Evolutionary conservation across 2,797 vertebrate species (phyloP).

Genomic region (Zenarchopterus dispar): DNA sequence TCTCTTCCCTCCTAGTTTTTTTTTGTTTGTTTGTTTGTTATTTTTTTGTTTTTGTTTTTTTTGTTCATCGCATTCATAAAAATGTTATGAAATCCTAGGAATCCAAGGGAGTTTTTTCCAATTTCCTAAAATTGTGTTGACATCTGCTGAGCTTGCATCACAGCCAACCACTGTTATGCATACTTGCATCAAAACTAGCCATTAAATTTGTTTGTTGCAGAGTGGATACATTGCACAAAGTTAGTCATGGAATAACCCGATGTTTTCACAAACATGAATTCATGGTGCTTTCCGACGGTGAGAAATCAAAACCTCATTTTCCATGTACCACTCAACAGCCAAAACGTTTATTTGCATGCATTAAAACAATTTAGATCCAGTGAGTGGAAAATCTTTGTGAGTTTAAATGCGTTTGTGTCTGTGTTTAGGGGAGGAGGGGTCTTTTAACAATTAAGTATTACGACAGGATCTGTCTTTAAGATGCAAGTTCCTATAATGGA

Average conservation of each 20-base stretch:
- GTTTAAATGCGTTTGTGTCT: not conserved
- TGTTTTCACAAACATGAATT: too few species aligned
- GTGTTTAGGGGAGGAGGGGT: not conserved
- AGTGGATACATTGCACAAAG: too few species aligned
- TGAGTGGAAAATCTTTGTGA: too few species aligned
- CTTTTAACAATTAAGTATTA: not conserved
- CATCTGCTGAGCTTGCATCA: too few species aligned
- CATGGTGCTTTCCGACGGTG: too few species aligned
- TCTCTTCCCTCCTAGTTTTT: too few species aligned
- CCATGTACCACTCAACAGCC: too few species aligned
- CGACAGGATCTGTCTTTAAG: not conserved
- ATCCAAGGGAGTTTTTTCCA: not conserved
- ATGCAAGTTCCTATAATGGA: constrained; percentile 1
- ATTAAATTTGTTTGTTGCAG: not conserved
- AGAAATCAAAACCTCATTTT: too few species aligned
- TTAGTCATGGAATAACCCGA: too few species aligned
- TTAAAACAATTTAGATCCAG: too few species aligned
- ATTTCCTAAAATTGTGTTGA: not conserved
- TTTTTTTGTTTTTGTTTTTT: not conserved
- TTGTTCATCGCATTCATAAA: not conserved
- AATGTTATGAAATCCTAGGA: not conserved
- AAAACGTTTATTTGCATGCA: too few species aligned
- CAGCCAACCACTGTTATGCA: not conserved
- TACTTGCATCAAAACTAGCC: not conserved
- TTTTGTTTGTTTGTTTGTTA: not conserved